A percentile compares a stretch with the other conserved stretches of the same genome.
Conservation (phyloP, 2,888 invertebrate species). For the Epinotia bilunana region DNA sequence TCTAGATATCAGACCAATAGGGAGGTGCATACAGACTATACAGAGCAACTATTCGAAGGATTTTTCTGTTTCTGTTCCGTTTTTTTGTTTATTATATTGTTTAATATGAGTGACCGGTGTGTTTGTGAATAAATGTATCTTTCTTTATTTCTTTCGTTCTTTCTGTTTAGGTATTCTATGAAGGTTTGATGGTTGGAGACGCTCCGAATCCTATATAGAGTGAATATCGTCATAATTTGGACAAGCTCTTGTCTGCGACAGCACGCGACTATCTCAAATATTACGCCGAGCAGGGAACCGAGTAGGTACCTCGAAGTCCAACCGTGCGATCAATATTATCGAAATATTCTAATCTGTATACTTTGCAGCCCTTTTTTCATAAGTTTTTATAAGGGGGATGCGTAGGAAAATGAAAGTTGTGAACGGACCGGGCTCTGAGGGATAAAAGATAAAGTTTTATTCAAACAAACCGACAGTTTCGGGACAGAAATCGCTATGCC, state of each 20-base stretch:
- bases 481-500: conserved; percentile 64
- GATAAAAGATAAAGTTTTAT: conserved; percentile 49
- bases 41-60: neutral
- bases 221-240: conserved; percentile 12
- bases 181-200: neutral
- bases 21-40: neutral
- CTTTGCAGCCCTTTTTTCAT: conserved; percentile 45
- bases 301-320: conserved; percentile 18
- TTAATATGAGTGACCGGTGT: too few species aligned
- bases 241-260: conserved; percentile 12
- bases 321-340: conserved; percentile 46
- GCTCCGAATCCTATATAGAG: conserved; percentile 6
- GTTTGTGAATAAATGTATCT: too few species aligned
- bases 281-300: conserved; percentile 29
- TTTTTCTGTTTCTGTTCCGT: neutral
- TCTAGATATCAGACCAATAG: neutral
- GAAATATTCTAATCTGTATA: conserved; percentile 46
- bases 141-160: too few species aligned
- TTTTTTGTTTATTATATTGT: too few species aligned
- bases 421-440: conserved; percentile 45
- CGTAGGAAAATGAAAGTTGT: conserved; percentile 48
- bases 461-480: conserved; percentile 57
- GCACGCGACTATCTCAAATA: conserved; percentile 30
- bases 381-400: conserved; percentile 47
- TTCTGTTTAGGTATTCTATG: neutral